Base-by-base conservation (phyloP, 2,797 vertebrate species). In the Odontamblyopus rebecca region DNA sequence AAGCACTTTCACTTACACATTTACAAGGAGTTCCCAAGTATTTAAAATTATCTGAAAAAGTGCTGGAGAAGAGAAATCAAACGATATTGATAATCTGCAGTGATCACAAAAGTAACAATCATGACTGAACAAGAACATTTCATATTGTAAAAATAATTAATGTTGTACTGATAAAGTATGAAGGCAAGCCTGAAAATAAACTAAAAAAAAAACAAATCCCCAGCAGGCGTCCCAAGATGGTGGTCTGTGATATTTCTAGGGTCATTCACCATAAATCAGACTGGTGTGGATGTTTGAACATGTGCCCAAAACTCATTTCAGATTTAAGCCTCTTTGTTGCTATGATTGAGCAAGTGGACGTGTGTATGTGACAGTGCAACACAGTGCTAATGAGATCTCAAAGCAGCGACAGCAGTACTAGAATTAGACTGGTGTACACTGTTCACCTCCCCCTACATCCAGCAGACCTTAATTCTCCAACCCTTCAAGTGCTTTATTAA, bases 241-340 rank as follows among this genome's bases (percentile, higher is more conserved):
- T 86, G 89, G 87, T 91, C 84, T 75, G 83, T 93, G 93, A 83
- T 92, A 95, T 94, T 94, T 95, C 90, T 82, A 70, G 74, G 87
- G 88, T 85, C 69, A 64, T 84, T 73, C 76, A 90, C 79, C 69
- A 85, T 91, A 93, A 93, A 79, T 92, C 86, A 90, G 87, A 80
- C 77, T 75, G 88, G 67, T 87, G 69, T 74, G 73, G 76, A 86
- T 81, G 88, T 66, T 74, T 79, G 78, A 79, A 93, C 89, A 81
- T 78, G 85, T 85, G 82, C 77, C 89, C 68, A 87, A 89, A 93
- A 93, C 91, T 89, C 89, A 94, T 87, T 91, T 93, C 86, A 77
- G 89, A 92, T 93, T 93, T 91, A 94, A 90, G 90, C 87, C 71
- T 79, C 91, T 86, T 86, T 82, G 82, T 87, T 75, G 72, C 74